Base-by-base conservation (phyloP, 2,797 vertebrate species). In the Valencia hispanica region DNA sequence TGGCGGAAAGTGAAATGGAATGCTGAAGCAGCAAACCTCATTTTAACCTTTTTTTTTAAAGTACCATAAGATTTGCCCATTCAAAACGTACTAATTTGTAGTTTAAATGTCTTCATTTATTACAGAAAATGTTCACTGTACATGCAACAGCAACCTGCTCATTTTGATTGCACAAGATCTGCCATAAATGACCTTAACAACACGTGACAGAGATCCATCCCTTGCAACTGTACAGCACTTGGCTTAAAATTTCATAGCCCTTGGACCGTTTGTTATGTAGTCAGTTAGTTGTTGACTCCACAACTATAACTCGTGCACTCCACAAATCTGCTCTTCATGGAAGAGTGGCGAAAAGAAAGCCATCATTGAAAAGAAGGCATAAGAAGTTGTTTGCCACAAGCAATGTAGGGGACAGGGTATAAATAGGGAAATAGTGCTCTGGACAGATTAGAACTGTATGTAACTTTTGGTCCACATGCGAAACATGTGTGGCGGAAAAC, bases 131-230 rank as follows among this genome's bases (percentile, higher is more conserved):
- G 20, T 25, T 51, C 25, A 51, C 6, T 51, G 22, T 9, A 51
- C 10, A 25, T 27, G 39, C 34, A 66, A 11, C 22, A 2, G 2
- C 51, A 55, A n/a, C 51, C 17, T 47, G 18, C 12, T 14, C 18
- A 30, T 22, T 43, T 45, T 15, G n/a, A 11, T 18, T 51, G 5
- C 27, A 36, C 11, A 17, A 30, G 25, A 12, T 43, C 59, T 17
- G 34, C 36, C 12, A 17, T 69, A 73, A n/a, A 74, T 79, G 55
- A 71, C 77, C 51, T 20, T 77, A 51, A 82, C 61, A 53, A 41
- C 66, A 59, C 72, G 51, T 85, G 79, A 86, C 75, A 57, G 59
- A 71, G 68, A 77, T 34, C 68, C 43, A 72, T 75, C 59, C 73
- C 63, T 70, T 32, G 59, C 79, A 69, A 77, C 88, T 73, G 47